These are phyloP conservation scores for Nephrotoma guestfalica DNA, from an alignment of 2,888 invertebrate genomes.

Conservation along the genomic window DNA sequence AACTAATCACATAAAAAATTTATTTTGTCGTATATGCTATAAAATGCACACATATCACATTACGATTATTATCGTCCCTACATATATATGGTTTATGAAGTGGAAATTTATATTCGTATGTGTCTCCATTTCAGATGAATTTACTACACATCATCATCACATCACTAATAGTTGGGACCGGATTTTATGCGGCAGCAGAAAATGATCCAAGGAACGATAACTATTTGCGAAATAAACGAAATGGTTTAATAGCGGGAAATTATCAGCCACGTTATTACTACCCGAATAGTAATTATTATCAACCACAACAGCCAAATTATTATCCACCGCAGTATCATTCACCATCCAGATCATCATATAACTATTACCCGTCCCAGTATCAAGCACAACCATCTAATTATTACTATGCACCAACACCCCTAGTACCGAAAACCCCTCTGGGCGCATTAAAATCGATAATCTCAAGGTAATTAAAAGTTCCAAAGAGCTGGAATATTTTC, in stretches of 20 bases:
- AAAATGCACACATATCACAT: neutral
- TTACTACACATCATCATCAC: neutral
- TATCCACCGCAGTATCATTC: neutral
- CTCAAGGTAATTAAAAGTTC: neutral
- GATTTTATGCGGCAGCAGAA: neutral
- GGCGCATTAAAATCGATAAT: neutral
- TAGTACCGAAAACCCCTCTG: neutral
- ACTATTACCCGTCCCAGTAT: neutral
- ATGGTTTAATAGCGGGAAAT: neutral
- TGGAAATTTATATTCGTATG: neutral
- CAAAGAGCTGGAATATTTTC: neutral
- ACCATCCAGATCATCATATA: neutral
- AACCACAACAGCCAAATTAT: neutral
- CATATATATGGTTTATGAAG: neutral
- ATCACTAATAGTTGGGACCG: neutral
- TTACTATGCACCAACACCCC: neutral
- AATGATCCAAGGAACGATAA: neutral
- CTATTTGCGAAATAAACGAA: neutral
- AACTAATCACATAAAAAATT: neutral
- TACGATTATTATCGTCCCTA: too few species aligned
- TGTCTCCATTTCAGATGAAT: neutral
- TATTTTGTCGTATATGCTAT: neutral
- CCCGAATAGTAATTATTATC: neutral
- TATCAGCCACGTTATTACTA: neutral
- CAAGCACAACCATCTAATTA: neutral